Base-by-base conservation (phyloP, 2,888 invertebrate genomes). In the Linnaemya vulpina region DNA sequence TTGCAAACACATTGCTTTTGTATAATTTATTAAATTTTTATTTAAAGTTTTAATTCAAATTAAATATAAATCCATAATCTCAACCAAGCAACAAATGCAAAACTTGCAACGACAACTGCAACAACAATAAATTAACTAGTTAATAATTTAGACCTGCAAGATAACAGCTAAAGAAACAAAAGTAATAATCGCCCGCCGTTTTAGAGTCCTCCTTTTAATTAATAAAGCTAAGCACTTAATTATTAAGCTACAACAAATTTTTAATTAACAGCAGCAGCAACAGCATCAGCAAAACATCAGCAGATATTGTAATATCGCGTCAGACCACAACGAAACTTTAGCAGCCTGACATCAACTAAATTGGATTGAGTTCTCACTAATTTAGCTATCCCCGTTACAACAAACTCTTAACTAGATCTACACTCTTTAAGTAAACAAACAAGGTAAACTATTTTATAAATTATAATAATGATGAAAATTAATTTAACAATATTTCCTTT, bases 181-280 rank as follows among this genome's bases (percentile, higher is more conserved):
- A 53, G 7, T 3, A 62, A n/a, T 51, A 25, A 40, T 53, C 38
- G 49, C 82, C 82, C 82, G 82, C 82, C 82, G 82, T 76, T 65
- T 70, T 63, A 76, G 20, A 82, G 68, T 70, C 63, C 76, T 73
- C 55, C 62, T 76, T 71, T 60, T 62, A 73, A 46, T 46, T 20
- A 62, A 63, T 13, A 35, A 17, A 53, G 17, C 17, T 60, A 9
- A 51, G 62, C 38, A 10, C 11, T 62, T 38, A 65, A 40, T 65
- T 68, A 68, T 68, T 74, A 79, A 77, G 30, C 60, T 17, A 40
- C 51, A 62, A 51, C 51, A 43, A 53, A 17, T 25, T 17, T 38
- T 53, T 35, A 60, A 62, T 49, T 60, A 70, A 30, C 20, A 67
- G 62, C 40, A 67, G 46, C 53, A 43, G 38, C 20, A 13, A 38